Base-by-base conservation (phyloP, 2,113 vertebrate genomes). In the Carassius gibelio region DNA sequence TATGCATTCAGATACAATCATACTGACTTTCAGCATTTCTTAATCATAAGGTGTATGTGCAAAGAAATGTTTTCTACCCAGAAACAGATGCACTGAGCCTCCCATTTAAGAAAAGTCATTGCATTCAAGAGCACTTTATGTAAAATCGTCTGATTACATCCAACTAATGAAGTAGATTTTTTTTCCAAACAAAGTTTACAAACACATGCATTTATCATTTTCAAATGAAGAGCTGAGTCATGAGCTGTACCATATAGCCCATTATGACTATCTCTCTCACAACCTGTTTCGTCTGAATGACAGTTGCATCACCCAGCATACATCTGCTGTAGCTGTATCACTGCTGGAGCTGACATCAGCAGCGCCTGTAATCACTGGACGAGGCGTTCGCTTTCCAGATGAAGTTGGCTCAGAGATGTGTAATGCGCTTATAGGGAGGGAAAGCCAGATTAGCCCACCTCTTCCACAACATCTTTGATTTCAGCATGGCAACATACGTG, bases 371-470 rank as follows among this genome's bases (percentile, higher is more conserved):
- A 86, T 83, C 68, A 62, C 42, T 68, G 55, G 62, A 59, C 5
- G 34, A 72, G 80, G 77, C 66, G 72, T 82, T 83, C 11, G 64
- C 76, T 82, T 84, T 82, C 82, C 72, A 83, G 42, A 82, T 84
- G 74, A 84, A 81, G 68, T 87, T 81, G 50, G 57, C 34, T 66
- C 64, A 76, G 64, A 79, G 45, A 64, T 75, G 61, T 66, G 45
- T 86, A 88, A 88, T 82, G 34, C n/a, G 76, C 72, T 88, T 86
- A 89, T 78, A 48, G 45, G 23, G 59, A 80, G 59, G 48, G 3
- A 78, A 75, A 26, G 68, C 42, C 8, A 61, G 76, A 69, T 77
- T 86, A 77, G 75, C 61, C 36, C 30, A 83, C 76, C 30, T 42
- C 52, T 68, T 77, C 61, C 69, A 75, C 81, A 11, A 19, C 42